Evolutionary conservation across 2,113 vertebrate genomes (phyloP).

Genomic region (Pagrus major): DNA sequence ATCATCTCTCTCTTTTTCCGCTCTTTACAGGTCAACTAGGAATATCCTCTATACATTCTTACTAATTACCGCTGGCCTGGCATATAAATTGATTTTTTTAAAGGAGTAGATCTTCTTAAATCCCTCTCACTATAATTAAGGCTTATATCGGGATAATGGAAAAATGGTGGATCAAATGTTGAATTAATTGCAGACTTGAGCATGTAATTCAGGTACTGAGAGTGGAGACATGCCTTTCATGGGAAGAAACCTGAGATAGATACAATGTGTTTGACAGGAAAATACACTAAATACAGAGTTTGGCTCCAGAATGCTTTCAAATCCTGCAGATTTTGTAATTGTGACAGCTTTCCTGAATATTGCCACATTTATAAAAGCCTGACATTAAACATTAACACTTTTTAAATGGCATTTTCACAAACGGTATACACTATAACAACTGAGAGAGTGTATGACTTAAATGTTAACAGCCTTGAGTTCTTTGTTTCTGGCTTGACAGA

Average conservation of each 20-base stretch:
- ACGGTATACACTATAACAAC: background rate
- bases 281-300: background rate
- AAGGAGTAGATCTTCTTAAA: conserved; percentile 78
- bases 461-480: background rate
- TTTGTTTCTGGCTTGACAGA: background rate
- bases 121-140: conserved; percentile 78
- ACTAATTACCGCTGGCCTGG: conserved; percentile 73
- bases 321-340: background rate
- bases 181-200: conserved; percentile 72
- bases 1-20: conserved; percentile 23
- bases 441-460: background rate
- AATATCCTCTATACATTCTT: conserved; percentile 68
- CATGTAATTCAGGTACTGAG: conserved; percentile 58
- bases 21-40: conserved; percentile 60
- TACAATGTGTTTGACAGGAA: conserved; percentile 6
- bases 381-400: background rate
- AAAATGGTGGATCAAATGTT: conserved; percentile 76
- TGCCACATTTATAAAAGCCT: background rate
- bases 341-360: no score
- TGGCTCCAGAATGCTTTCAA: background rate
- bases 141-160: conserved; percentile 74
- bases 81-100: conserved; percentile 74
- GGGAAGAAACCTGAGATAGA: conserved; percentile 21
- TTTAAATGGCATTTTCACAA: background rate
- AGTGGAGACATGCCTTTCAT: conserved; percentile 1